Evolutionary conservation across 2,797 vertebrate species (phyloP).

Genomic region (Paratrypauchen microcephalus): DNA sequence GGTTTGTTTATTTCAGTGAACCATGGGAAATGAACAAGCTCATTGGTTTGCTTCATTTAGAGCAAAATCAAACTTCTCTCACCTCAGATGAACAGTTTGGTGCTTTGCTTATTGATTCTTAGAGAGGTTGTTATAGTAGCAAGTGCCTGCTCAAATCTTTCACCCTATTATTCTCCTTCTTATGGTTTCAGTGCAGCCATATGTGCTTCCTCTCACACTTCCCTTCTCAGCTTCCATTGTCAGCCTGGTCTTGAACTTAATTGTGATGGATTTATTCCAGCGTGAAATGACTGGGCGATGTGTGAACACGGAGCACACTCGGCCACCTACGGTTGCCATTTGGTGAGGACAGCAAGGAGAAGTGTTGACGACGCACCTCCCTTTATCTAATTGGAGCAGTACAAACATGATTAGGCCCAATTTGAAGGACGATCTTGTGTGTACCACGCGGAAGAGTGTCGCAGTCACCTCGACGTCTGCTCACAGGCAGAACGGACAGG

Average conservation of each 20-base stretch:
- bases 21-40: too few species aligned
- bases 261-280: slow-evolving; percentile 71
- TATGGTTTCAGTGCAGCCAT: slow-evolving; percentile 58
- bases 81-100: too few species aligned
- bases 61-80: too few species aligned
- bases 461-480: slow-evolving; percentile 35
- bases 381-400: slow-evolving; percentile 72
- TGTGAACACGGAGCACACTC: slow-evolving; percentile 61
- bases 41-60: too few species aligned
- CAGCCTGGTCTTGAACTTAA: slow-evolving; percentile 63
- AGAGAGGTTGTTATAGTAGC: background rate
- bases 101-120: too few species aligned
- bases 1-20: too few species aligned
- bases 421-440: slow-evolving; percentile 65
- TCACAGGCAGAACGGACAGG: slow-evolving; percentile 25
- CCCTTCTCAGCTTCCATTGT: slow-evolving; percentile 70
- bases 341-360: slow-evolving; percentile 60
- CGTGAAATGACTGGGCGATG: slow-evolving; percentile 69
- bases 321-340: slow-evolving; percentile 68
- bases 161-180: slow-evolving; percentile 30
- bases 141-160: background rate
- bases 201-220: slow-evolving; percentile 67
- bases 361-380: slow-evolving; percentile 58
- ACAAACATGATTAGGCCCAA: slow-evolving; percentile 69
- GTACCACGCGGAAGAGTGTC: slow-evolving; percentile 53